These are phyloP conservation scores for Amphiprion clarkii DNA, from an alignment of 2,797 vertebrate species.

Conservation along the genomic window DNA sequence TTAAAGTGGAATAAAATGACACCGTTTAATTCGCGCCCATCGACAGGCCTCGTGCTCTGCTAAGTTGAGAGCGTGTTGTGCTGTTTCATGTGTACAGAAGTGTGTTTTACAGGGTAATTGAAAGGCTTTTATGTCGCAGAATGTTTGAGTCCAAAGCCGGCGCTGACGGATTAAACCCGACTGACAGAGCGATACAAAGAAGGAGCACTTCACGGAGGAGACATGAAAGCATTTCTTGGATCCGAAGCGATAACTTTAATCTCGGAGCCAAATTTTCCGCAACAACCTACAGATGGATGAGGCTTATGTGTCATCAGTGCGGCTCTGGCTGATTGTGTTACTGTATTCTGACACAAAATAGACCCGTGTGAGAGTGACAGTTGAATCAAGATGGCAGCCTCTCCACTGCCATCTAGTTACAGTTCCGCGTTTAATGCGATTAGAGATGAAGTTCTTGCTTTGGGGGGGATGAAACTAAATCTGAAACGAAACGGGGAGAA, in stretches of 20 bases:
- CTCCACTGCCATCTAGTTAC: slow-evolving; percentile 43
- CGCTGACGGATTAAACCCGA: slow-evolving; percentile 46
- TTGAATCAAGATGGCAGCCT: slow-evolving; percentile 49
- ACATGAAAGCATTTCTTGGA: slow-evolving; percentile 58
- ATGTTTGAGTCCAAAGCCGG: slow-evolving; percentile 45
- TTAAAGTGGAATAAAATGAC: slow-evolving; percentile 57
- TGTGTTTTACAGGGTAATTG: slow-evolving; percentile 44
- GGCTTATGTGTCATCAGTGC: slow-evolving; percentile 27
- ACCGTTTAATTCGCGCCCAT: slow-evolving; percentile 44
- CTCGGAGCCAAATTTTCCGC: slow-evolving; percentile 35
- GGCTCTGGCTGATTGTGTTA: slow-evolving; percentile 29
- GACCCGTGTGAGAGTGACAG: slow-evolving; percentile 21
- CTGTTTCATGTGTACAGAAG: slow-evolving; percentile 47
- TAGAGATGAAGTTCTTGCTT: slow-evolving; percentile 37
- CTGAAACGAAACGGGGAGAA: slow-evolving; percentile 37
- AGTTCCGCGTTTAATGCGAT: slow-evolving; percentile 48
- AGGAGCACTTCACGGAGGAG: slow-evolving; percentile 21
- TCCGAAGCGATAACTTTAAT: slow-evolving; percentile 58
- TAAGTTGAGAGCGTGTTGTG: slow-evolving; percentile 25
- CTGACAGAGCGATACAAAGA: slow-evolving; percentile 38
- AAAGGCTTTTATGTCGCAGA: slow-evolving; percentile 63
- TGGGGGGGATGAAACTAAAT: slow-evolving; percentile 23
- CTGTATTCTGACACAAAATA: slow-evolving; percentile 33
- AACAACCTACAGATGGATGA: slow-evolving; percentile 34
- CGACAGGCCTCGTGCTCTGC: slow-evolving; percentile 34